phyloP scores from a whole-genome alignment of 2,113 vertebrate genomes.

The Elgaria multicarinata region DNA sequence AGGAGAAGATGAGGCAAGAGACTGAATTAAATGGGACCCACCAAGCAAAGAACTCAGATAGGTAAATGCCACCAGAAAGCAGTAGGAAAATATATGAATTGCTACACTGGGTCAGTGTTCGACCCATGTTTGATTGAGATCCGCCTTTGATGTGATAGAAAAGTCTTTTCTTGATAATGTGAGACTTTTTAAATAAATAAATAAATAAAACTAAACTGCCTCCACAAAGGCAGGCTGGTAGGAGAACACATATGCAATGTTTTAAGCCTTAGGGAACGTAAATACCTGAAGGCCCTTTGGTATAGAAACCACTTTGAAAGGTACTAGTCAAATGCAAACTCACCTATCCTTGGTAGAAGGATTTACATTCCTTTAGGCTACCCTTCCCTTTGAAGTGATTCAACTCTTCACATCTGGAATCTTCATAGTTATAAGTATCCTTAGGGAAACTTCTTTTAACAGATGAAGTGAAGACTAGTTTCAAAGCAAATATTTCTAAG shows the following conservation, averaged over 20 bases:
- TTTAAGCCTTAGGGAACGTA: not conserved
- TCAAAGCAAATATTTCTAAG: not conserved
- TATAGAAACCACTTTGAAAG: not conserved
- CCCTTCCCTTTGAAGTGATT: not conserved
- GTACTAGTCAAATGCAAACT: not conserved
- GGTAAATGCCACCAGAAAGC: too few species aligned
- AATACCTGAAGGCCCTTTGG: not conserved
- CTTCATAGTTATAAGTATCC: not conserved
- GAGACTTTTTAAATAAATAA: too few species aligned
- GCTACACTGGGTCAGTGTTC: not conserved
- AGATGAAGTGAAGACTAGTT: not conserved
- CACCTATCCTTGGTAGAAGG: not conserved
- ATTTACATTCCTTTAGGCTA: not conserved
- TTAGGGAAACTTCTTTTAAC: not conserved
- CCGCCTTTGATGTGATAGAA: not conserved
- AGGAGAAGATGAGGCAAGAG: not conserved
- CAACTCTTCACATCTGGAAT: not conserved
- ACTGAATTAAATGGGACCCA: not conserved
- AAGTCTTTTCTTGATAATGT: not conserved
- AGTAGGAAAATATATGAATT: not conserved
- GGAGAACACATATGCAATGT: not conserved
- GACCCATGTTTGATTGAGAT: not conserved
- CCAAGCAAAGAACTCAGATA: not conserved
- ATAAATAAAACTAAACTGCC: not conserved
- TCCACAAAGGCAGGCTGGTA: not conserved